Percentiles rank a stretch among this genome's conserved stretches.
Evolutionary conservation across 2,888 invertebrate species (phyloP).

Genomic region (Dynastes grantii): DNA sequence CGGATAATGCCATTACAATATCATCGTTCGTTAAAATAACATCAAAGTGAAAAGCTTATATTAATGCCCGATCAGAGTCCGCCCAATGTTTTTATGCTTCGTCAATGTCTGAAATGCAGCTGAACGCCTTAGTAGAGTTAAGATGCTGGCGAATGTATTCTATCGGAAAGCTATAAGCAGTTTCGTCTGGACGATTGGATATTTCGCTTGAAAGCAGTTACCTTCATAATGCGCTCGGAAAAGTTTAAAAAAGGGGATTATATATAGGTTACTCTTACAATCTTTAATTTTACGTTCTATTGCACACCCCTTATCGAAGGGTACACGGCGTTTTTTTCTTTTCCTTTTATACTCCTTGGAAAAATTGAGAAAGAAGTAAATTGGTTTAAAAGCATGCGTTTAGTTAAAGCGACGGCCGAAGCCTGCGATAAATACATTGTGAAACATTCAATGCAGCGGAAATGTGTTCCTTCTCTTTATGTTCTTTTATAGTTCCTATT

Average conservation of each 20-base stretch:
- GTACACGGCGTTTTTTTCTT: constrained; percentile 25
- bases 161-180: neutral
- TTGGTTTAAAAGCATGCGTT: constrained; percentile 51
- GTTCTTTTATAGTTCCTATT: neutral
- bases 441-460: constrained; percentile 50
- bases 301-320: constrained; percentile 56
- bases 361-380: constrained; percentile 48
- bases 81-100: constrained; percentile 48
- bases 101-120: constrained; percentile 42
- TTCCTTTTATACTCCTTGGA: constrained; percentile 30
- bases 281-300: constrained; percentile 61
- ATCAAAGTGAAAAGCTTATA: constrained; percentile 43
- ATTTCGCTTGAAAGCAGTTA: constrained; percentile 53
- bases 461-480: constrained; percentile 26
- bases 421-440: constrained; percentile 44
- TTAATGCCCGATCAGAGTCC: constrained; percentile 46
- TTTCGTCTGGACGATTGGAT: constrained; percentile 45
- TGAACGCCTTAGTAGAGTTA: constrained; percentile 7
- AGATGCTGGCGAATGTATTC: neutral
- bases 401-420: constrained; percentile 37
- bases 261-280: constrained; percentile 57
- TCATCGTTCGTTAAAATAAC: constrained; percentile 45
- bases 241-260: constrained; percentile 57
- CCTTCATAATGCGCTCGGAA: constrained; percentile 57
- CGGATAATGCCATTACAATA: constrained; percentile 45